A percentile compares a stretch with the other conserved stretches of the same genome.
These are phyloP conservation scores for Ophion costatus DNA, from an alignment of 2,888 invertebrate species.

Conservation along the genomic window DNA sequence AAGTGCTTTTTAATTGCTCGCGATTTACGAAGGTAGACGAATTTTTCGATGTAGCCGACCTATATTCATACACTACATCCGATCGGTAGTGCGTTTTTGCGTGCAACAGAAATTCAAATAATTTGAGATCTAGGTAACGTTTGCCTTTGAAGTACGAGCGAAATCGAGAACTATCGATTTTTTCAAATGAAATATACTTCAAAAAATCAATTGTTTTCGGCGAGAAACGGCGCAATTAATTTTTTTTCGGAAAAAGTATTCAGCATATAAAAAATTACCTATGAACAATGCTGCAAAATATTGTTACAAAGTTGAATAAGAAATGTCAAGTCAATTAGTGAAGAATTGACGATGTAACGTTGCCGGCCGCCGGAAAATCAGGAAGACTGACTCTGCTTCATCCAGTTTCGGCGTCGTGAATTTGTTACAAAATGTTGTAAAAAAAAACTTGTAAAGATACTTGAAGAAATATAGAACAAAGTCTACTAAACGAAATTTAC, in stretches of 20 bases:
- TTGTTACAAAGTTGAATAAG: no score
- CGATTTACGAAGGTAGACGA: conserved; percentile 4
- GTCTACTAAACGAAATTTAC: background rate
- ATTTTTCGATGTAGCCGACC: background rate
- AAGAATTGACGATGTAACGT: no score
- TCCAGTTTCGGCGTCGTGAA: no score
- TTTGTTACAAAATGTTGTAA: no score
- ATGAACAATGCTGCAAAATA: no score
- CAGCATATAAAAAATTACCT: no score
- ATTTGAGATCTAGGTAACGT: background rate
- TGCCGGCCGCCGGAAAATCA: no score
- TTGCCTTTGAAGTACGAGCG: background rate
- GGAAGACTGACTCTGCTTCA: no score
- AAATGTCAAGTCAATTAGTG: no score
- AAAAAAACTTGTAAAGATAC: background rate
- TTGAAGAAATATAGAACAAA: background rate
- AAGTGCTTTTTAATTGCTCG: conserved; percentile 44
- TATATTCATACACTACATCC: background rate
- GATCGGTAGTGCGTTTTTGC: background rate
- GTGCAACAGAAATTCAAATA: background rate
- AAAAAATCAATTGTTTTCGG: no score
- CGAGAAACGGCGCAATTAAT: no score
- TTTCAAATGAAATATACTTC: background rate
- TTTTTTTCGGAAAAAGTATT: no score
- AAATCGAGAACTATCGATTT: background rate